Evolutionary conservation across 2,113 vertebrate species (phyloP), one percentile per base, ranked within the genome.

Genomic region (Pseudopipra pipra): DNA sequence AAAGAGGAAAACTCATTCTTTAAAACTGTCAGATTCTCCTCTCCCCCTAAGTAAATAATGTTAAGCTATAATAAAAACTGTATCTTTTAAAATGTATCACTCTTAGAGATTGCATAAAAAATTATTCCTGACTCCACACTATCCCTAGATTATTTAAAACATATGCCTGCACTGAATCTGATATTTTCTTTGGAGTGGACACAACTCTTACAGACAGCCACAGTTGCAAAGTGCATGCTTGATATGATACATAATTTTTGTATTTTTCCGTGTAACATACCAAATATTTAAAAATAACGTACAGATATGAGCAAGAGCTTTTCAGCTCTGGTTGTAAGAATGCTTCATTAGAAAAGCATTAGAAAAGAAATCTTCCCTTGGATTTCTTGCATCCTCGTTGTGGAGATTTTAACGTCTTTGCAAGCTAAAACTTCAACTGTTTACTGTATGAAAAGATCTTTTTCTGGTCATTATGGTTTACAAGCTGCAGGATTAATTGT

Each of bases 121-220:
- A 97, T 95, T 96, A 74, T 70, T 96, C 77, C 71, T 93, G 85
- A 95, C 85, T 87, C 23, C 73, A 81, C 13, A 31, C 72, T 95
- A 71, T 91, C 79, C 52, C 21, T n/a, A 54, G 54, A 52, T 95
- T 90, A 98, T 97, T 91, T 93, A 70, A 98, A 98, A 93, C 93
- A 96, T 88, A 87, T 93, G 93, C 51, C 15, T 74, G n/a, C 54
- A 35, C 31, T 87, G 35, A 67, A 66, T 84, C 39, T 89, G 27
- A 20, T 96, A 87, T 97, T 97, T 95, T 80, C 52, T 93, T 74
- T 96, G 75, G 86, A 92, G 47, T 94, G 95, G 70, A 92, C 52
- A 90, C 8, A 73, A 43, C 9, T 76, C 37, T 80, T 96, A 73
- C 19, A 95, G 77, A 82, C 75, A 93, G 58, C 3, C 0, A 0